These are phyloP conservation scores for Anguilla marmorata DNA, from an alignment of 2,797 vertebrate species.

Conservation along the genomic window DNA sequence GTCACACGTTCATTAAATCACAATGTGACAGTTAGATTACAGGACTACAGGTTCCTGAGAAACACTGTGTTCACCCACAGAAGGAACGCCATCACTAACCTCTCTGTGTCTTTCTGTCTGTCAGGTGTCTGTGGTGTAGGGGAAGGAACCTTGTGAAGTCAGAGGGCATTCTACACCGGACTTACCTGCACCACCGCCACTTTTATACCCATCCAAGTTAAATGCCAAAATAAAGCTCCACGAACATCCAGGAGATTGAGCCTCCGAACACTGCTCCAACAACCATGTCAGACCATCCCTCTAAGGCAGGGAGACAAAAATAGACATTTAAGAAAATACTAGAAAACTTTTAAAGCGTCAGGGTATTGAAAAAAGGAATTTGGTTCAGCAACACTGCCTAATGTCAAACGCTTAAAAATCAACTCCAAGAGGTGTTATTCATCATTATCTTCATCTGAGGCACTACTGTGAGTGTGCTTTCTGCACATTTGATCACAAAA, in stretches of 20 bases:
- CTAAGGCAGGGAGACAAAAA: background rate
- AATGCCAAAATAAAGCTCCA: background rate
- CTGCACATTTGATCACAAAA: background rate
- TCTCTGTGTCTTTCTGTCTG: conserved; percentile 47
- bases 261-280: background rate
- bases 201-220: background rate
- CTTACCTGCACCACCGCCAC: background rate
- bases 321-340: background rate
- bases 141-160: conserved; percentile 29
- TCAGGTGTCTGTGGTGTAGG: conserved; percentile 51
- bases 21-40: background rate
- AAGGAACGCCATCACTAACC: conserved; percentile 23
- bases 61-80: background rate
- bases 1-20: background rate
- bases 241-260: background rate
- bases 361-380: background rate
- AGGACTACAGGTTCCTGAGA: background rate
- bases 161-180: background rate
- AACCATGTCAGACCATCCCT: background rate
- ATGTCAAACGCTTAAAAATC: background rate
- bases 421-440: background rate
- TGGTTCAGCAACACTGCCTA: background rate
- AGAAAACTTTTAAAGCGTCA: background rate
- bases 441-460: conserved; percentile 4
- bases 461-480: background rate